A percentile compares a stretch with the other conserved stretches of the same genome.
Conservation (phyloP, 2,797 vertebrate species). For the Cossypha dichroa region DNA sequence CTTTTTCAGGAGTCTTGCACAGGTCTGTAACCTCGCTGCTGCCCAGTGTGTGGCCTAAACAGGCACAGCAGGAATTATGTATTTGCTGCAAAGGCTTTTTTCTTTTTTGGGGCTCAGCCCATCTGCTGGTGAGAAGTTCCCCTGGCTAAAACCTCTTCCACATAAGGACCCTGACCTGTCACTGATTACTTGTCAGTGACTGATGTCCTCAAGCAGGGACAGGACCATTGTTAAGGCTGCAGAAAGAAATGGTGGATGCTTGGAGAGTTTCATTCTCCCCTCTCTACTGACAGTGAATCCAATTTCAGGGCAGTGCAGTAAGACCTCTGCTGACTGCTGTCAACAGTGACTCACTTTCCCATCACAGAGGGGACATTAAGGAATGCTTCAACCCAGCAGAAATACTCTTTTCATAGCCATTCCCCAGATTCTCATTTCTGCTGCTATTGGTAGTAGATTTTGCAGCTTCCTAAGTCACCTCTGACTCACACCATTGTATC, state of each 20-base stretch:
- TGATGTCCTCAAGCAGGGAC: neutral
- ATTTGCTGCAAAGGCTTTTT: neutral
- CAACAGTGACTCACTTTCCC: neutral
- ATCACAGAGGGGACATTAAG: neutral
- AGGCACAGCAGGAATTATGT: neutral
- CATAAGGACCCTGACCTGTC: neutral
- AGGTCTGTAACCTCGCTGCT: neutral
- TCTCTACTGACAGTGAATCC: neutral
- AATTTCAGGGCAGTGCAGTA: neutral
- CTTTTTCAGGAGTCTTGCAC: neutral
- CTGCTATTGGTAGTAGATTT: neutral
- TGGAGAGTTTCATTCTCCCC: neutral
- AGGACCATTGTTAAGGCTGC: neutral
- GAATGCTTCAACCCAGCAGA: neutral
- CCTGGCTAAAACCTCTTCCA: neutral
- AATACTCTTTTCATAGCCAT: neutral
- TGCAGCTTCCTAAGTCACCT: neutral
- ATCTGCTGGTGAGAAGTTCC: slow-evolving; percentile 16
- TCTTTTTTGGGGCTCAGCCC: neutral
- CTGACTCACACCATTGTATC: neutral
- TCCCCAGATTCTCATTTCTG: neutral
- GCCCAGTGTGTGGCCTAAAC: neutral
- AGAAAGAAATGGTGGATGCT: neutral
- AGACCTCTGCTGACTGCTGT: neutral
- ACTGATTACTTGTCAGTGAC: neutral